A percentile compares a stretch with the other conserved stretches of the same genome.
Conservation (phyloP, 2,797 vertebrate genomes). For the Gorsachius magnificus region DNA sequence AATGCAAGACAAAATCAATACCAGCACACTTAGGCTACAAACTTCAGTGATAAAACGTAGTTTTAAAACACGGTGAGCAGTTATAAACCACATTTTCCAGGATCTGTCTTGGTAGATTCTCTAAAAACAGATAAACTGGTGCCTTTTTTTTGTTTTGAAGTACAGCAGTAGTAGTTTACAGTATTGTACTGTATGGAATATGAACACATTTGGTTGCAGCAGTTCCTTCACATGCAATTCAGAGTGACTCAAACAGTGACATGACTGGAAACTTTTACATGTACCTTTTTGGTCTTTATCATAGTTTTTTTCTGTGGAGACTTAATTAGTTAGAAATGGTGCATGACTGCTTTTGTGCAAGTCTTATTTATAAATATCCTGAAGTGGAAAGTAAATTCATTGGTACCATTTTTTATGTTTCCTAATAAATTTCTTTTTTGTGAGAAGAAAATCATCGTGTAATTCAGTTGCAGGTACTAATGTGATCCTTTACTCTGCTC, state of each 20-base stretch:
- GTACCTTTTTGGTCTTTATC: background rate
- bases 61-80: background rate
- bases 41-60: background rate
- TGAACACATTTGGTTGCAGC: background rate
- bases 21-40: background rate
- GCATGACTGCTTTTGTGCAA: background rate
- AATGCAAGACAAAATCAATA: background rate
- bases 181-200: background rate
- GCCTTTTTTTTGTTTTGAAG: background rate
- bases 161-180: background rate
- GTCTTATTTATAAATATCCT: background rate
- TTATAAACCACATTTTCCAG: background rate
- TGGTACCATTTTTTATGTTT: background rate
- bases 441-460: background rate
- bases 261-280: background rate
- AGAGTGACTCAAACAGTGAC: background rate
- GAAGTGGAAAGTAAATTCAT: background rate
- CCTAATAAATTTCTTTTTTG: background rate
- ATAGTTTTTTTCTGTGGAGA: background rate
- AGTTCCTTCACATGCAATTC: background rate
- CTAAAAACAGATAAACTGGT: background rate
- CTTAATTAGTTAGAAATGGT: background rate
- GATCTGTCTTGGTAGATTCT: background rate
- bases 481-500: background rate
- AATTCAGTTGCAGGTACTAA: background rate